Evolutionary conservation across 2,888 invertebrate species (phyloP).

Genomic region (Tenthredo notha): DNA sequence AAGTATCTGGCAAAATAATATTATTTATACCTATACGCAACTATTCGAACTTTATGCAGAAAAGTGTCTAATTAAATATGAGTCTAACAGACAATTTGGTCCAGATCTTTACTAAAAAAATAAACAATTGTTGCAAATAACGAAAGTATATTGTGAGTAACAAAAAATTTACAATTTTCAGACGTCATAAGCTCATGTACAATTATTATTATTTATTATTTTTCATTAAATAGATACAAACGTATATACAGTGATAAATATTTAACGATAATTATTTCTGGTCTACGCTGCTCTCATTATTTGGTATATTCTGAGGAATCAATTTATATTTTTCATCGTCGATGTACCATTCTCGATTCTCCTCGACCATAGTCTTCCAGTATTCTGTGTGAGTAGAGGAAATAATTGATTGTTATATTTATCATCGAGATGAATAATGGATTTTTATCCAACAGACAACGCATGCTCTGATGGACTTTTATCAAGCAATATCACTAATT

Average conservation of each 20-base stretch:
- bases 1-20: not conserved
- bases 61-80: not conserved
- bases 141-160: too few relatives aligned
- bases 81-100: not conserved
- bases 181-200: not conserved
- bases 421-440: not conserved
- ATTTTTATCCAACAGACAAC: not conserved
- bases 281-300: not conserved
- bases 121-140: too few relatives aligned
- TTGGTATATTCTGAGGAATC: not conserved
- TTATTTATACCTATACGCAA: not conserved
- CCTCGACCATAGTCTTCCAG: slow-evolving; percentile 77
- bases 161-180: not conserved
- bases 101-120: too few relatives aligned
- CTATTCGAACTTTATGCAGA: not conserved
- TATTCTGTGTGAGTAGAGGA: slow-evolving; percentile 71
- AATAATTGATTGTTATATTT: not conserved
- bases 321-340: slow-evolving; percentile 78
- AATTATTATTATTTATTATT: not conserved
- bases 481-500: not conserved
- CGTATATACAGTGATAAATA: not conserved
- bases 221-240: not conserved
- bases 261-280: not conserved
- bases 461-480: not conserved
- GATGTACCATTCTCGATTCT: slow-evolving; percentile 79